Conservation (phyloP, 2,888 invertebrate species). For the Epistrophe grossulariae region DNA sequence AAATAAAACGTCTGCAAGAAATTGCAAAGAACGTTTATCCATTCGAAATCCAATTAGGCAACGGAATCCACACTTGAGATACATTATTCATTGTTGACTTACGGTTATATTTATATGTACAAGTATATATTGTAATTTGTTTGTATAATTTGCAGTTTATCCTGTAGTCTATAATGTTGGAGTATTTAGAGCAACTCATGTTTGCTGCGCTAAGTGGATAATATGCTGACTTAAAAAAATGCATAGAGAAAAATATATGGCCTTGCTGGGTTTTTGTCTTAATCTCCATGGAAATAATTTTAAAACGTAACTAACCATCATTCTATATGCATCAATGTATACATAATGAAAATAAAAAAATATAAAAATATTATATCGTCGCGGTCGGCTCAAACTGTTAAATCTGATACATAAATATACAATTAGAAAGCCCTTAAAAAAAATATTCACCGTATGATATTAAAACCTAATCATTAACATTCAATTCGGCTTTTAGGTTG, state of each 20-base stretch:
- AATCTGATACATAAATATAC: no score
- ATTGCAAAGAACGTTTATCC: slow-evolving; percentile 45
- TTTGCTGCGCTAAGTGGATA: background rate
- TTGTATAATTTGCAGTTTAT: slow-evolving; percentile 34
- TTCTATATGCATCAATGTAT: no score
- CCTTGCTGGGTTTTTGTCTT: background rate
- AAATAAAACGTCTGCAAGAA: slow-evolving; percentile 36
- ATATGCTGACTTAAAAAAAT: background rate
- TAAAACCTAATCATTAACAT: no score
- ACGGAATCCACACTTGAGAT: slow-evolving; percentile 27
- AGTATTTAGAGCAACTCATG: background rate
- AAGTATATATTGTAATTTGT: slow-evolving; percentile 9
- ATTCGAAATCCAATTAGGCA: slow-evolving; percentile 60
- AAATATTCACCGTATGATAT: no score
- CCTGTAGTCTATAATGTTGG: background rate
- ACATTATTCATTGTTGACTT: slow-evolving; percentile 53
- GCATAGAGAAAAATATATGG: background rate
- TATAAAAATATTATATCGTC: no score
- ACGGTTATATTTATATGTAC: slow-evolving; percentile 16
- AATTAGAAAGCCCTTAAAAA: no score
- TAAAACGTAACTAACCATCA: no score
- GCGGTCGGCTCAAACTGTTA: no score
- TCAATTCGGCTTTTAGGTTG: no score
- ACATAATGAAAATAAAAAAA: no score
- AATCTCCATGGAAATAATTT: background rate